phyloP scores from a whole-genome alignment of 2,113 vertebrate species.

The Echinops telfairi region DNA sequence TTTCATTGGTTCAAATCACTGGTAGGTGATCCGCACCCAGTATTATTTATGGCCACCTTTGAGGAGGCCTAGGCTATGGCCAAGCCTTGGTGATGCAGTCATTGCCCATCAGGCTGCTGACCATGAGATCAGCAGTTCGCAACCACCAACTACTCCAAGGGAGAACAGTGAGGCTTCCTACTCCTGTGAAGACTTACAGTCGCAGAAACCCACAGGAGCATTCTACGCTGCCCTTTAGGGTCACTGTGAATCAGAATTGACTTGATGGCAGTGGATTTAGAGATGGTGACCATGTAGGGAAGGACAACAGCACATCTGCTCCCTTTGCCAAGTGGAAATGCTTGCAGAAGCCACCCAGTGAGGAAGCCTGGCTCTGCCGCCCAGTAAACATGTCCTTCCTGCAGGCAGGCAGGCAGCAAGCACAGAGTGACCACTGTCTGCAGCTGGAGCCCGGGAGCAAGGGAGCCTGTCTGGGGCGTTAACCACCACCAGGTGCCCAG shows the following conservation, averaged over 20 bases:
- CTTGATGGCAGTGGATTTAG: no score
- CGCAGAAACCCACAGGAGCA: no score
- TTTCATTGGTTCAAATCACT: conserved; percentile 42
- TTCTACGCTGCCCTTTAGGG: no score
- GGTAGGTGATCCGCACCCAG: conserved; percentile 23
- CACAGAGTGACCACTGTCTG: background rate
- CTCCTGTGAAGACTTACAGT: no score
- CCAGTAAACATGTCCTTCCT: background rate
- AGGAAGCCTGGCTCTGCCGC: background rate
- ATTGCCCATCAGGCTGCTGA: no score
- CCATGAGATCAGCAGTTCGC: no score
- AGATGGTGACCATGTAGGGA: conserved; percentile 20
- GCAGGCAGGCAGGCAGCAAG: background rate
- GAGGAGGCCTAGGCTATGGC: conserved; percentile 3
- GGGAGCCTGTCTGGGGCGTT: background rate
- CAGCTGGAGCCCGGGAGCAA: background rate
- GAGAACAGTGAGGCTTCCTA: no score
- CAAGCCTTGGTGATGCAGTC: background rate
- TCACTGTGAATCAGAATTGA: no score
- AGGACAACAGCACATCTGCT: background rate
- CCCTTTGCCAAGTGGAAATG: conserved; percentile 33
- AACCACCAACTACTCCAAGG: no score
- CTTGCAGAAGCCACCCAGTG: background rate
- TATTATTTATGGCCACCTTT: conserved; percentile 24
- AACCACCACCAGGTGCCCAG: background rate